Conservation (phyloP, 2,888 invertebrate species). For the Philhelius pedissequus region DNA sequence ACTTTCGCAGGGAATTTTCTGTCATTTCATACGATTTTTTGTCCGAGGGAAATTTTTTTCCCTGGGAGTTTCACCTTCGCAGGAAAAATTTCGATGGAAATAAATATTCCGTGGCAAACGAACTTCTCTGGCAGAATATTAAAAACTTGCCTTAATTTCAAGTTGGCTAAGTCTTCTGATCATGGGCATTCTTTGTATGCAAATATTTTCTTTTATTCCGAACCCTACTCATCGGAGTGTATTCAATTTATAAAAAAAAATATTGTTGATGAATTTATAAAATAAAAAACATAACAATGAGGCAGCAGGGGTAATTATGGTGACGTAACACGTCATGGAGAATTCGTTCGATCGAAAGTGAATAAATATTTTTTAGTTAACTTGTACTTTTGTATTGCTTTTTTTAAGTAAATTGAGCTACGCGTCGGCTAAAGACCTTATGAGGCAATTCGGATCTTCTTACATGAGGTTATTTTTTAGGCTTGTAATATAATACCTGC, state of each 20-base stretch:
- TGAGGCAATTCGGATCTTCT: neutral
- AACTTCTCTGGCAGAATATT: too few species aligned
- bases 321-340: conserved; percentile 5
- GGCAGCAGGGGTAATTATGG: neutral
- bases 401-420: neutral
- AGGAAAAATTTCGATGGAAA: too few species aligned
- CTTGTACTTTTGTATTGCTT: neutral
- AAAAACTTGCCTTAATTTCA: too few species aligned
- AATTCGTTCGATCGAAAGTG: neutral
- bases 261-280: neutral
- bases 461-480: neutral
- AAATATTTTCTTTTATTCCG: neutral
- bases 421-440: neutral
- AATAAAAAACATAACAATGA: neutral
- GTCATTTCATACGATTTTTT: too few species aligned
- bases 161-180: too few species aligned
- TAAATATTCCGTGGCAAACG: too few species aligned
- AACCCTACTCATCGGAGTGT: neutral
- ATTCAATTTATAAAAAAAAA: neutral
- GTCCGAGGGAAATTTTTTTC: too few species aligned
- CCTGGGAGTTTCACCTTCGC: too few species aligned
- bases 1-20: too few species aligned
- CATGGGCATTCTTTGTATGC: too few species aligned
- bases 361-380: neutral
- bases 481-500: neutral